phyloP scores from a whole-genome alignment of 2,888 invertebrate genomes.

The Ctenicera cuprea region DNA sequence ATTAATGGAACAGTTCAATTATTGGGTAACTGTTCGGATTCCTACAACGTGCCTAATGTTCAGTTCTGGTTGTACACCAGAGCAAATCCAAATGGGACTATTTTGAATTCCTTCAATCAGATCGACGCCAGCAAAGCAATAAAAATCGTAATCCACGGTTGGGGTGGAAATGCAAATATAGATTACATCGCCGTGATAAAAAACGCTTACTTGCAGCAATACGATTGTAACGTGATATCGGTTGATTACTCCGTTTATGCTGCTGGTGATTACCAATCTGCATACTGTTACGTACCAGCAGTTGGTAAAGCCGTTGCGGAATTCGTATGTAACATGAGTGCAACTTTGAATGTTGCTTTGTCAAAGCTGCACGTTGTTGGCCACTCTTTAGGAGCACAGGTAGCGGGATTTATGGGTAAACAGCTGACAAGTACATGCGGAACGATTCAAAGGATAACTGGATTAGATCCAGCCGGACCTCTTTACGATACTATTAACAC shows the following conservation, averaged over 20 bases:
- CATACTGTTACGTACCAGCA: background rate
- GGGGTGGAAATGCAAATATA: too few species aligned
- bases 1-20: conserved; percentile 20
- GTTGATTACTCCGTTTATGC: background rate
- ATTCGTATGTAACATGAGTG: background rate
- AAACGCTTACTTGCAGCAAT: background rate
- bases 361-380: background rate
- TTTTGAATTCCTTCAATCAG: too few species aligned
- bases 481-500: background rate
- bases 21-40: conserved; percentile 9
- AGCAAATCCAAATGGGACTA: too few species aligned
- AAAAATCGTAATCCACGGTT: too few species aligned
- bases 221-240: background rate
- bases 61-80: too few species aligned
- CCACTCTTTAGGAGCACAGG: background rate
- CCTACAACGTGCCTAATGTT: background rate
- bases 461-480: conserved; percentile 15
- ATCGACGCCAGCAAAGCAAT: too few species aligned
- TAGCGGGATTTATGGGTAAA: background rate
- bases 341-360: background rate
- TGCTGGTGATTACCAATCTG: background rate
- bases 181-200: background rate
- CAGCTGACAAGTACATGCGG: too few species aligned
- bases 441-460: background rate
- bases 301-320: background rate